Evolutionary conservation across 2,888 invertebrate species (phyloP), one percentile per base, ranked within the genome.

Genomic region (Hipparchia semele): DNA sequence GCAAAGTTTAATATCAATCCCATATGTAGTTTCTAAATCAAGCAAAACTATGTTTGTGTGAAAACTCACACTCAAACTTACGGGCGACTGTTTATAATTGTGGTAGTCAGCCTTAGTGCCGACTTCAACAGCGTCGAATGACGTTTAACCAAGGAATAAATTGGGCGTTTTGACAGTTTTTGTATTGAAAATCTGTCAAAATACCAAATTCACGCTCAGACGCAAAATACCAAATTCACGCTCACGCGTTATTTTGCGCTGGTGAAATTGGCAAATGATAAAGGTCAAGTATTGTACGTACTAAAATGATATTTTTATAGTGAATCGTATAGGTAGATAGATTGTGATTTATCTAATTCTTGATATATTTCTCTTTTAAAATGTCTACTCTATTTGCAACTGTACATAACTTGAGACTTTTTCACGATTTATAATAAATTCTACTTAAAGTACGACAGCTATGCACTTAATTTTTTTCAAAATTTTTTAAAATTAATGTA

Each of bases 251-350:
- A 23, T 23, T 23, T 23, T 23, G 23, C 23, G 23, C 23, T 23
- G 23, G 23, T 23, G 23, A 23, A 46, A 46, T 46, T 1, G 6
- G 45, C 53, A 13, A 58, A 54, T 51, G 6, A 60, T 51, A 12
- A 59, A 49, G 5, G 13, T 45, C 13, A 56, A 33, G 23, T 51
- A 53, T 33, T 5, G 59, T 59, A 68, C 12, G 8, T 33, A 49
- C 10, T 60, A 33, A 68, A 62, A 62, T 54, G 23, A 68, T 72
- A 72, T 72, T 72, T 72, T 68, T 68, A 68, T 72, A 72, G 49
- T 7, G n/a, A 62, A 45, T 68, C 49, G 62, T 72, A 62, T 46
- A 46, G 6, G 13, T 66, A 68, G 68, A 51, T 65, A 65, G 56
- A 72, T 62, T 68, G 68, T 72, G 61, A 71, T 68, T 67, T 61